phyloP scores from a whole-genome alignment of 2,113 vertebrate genomes.

The Romanogobio albipinnatus region DNA sequence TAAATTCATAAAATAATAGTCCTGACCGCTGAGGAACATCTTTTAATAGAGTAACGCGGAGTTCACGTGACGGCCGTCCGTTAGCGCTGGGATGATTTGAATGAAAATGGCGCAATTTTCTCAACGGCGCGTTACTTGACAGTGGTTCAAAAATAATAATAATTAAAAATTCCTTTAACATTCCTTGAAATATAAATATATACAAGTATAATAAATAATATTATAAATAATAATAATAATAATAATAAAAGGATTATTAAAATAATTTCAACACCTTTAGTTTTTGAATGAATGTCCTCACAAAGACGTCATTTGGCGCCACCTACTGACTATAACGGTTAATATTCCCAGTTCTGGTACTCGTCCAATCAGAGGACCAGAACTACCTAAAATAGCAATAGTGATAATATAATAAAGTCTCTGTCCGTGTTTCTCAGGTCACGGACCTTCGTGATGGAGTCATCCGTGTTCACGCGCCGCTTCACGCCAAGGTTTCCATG shows the following conservation, averaged over 20 bases:
- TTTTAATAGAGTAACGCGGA: too few species aligned
- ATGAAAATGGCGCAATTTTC: neutral
- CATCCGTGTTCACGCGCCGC: constrained; percentile 92
- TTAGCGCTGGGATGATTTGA: too few species aligned
- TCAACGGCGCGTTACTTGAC: neutral
- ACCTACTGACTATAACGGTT: neutral
- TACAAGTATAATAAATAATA: neutral
- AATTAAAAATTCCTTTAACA: neutral
- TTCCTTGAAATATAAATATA: neutral
- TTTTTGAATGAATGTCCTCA: neutral
- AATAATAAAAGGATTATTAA: neutral
- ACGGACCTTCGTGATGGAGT: constrained; percentile 88
- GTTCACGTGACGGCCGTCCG: too few species aligned
- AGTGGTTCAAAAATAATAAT: neutral
- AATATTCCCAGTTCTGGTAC: neutral
- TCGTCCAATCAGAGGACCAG: too few species aligned
- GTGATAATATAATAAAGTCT: neutral
- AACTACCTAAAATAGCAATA: neutral
- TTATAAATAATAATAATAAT: too few species aligned
- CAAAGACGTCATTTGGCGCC: neutral
- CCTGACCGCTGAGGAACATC: too few species aligned
- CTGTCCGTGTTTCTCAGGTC: constrained; percentile 66
- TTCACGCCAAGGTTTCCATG: constrained; percentile 94
- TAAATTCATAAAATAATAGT: too few species aligned
- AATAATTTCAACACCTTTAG: neutral